A percentile compares a stretch with the other conserved stretches of the same genome.
These are phyloP conservation scores for Druon quercuslanigerum DNA, from an alignment of 1,140 invertebrate genomes.

Conservation along the genomic window DNA sequence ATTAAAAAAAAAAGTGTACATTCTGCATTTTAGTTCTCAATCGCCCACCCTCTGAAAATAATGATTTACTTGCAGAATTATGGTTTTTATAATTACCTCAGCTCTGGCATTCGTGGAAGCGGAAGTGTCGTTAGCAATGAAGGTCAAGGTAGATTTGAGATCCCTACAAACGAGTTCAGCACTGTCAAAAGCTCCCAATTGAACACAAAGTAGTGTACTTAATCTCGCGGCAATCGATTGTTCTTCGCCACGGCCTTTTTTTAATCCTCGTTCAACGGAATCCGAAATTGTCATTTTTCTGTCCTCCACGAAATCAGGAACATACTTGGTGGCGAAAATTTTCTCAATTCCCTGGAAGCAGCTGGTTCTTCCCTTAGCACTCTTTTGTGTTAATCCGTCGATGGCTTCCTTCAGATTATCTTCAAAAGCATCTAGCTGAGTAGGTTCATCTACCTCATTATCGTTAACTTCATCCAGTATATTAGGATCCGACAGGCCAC, in stretches of 20 bases:
- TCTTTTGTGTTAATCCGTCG: conserved; percentile 90
- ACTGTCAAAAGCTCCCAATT: conserved; percentile 82
- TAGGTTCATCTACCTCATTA: conserved; percentile 78
- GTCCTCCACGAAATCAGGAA: conserved; percentile 85
- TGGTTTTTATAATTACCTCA: conserved; percentile 73
- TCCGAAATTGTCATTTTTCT: conserved; percentile 88
- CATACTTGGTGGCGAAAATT: conserved; percentile 86
- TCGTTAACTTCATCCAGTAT: conserved; percentile 78
- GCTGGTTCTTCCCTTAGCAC: conserved; percentile 85
- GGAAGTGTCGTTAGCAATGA: conserved; percentile 77
- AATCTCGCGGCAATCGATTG: conserved; percentile 87
- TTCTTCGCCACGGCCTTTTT: conserved; percentile 88
- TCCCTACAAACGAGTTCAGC: conserved; percentile 80
- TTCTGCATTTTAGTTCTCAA: no score
- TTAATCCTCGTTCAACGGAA: conserved; percentile 85
- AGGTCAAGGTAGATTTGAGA: conserved; percentile 74
- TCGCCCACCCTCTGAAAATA: no score
- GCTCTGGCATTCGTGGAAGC: conserved; percentile 76
- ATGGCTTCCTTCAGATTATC: conserved; percentile 91
- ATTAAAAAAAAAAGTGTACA: no score
- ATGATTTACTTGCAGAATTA: conserved; percentile 11
- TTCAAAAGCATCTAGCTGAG: conserved; percentile 87
- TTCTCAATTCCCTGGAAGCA: conserved; percentile 85
- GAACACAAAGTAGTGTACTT: conserved; percentile 87
- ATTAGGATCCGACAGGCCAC: conserved; percentile 80